Evolutionary conservation across 2,888 invertebrate species (phyloP), one percentile per base, ranked within the genome.

Genomic region (Girardia tigrina): DNA sequence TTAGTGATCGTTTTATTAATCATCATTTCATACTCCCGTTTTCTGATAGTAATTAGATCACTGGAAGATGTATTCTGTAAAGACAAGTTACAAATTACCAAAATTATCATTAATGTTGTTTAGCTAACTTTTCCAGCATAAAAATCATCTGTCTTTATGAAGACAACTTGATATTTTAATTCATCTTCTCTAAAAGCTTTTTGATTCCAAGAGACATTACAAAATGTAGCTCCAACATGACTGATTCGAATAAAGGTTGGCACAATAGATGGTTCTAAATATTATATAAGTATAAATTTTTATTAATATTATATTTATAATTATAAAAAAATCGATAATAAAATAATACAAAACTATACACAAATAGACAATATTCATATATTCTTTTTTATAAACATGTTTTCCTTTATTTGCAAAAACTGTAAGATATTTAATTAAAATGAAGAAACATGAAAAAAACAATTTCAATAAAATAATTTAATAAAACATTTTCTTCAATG

Each of bases 171-270:
- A 56, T 56, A 56, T 56, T 56, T 56, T 8, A 56, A 56, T 4
- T 12, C 6, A 12, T 56, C 56, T 12, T 56, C 56, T 56, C 56
- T 4, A 56, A 56, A n/a, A 23, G 56, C 8, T 56, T 56, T 56
- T 56, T 56, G 56, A 56, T 56, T 56, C 56, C 56, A 56, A 12
- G 56, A 56, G 23, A 56, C 23, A 56, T 56, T 56, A 56, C 56
- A 56, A 6, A 23, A 56, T 12, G 4, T 56, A 20, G 56, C 20
- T 56, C 56, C 56, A 4, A 56, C n/a, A n/a, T 56, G n/a, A 56
- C 8, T 56, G 56, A 56, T 56, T 56, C n/a, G n/a, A 8, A 56
- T 56, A 12, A 20, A 6, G 4, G 56, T 16, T 8, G 56, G 56
- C 4, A 16, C n/a, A 20, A n/a, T n/a, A 20, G 56, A 56, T 56